Conservation (phyloP, 1,140 invertebrate genomes). For the Achatina immaculata region DNA sequence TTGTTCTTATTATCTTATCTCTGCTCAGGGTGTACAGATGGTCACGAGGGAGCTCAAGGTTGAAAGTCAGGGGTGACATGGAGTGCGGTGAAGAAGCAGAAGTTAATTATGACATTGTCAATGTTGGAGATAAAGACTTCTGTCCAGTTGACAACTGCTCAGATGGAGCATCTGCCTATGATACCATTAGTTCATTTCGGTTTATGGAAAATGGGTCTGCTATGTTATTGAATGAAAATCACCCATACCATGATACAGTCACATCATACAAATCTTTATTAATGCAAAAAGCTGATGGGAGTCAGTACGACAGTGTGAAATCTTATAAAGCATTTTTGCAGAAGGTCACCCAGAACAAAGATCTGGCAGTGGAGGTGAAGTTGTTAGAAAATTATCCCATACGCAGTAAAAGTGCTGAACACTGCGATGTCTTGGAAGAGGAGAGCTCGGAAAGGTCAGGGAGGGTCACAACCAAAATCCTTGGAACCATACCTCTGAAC, state of each 20-base stretch:
- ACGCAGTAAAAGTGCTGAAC: constrained; percentile 36
- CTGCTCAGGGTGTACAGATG: constrained; percentile 42
- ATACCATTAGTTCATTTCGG: constrained; percentile 45
- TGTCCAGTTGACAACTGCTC: constrained; percentile 38
- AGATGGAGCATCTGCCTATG: constrained; percentile 44
- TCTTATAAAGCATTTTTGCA: constrained; percentile 46
- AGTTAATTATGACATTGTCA: constrained; percentile 39
- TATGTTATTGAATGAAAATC: not conserved
- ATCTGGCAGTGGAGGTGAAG: constrained; percentile 47
- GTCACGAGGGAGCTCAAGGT: constrained; percentile 33
- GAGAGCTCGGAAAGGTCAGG: constrained; percentile 29
- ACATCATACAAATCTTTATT: constrained; percentile 45
- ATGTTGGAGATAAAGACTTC: constrained; percentile 40
- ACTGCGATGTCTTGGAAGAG: constrained; percentile 33
- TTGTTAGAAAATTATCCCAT: constrained; percentile 39
- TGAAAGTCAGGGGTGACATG: constrained; percentile 35
- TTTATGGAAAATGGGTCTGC: constrained; percentile 32
- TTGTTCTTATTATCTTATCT: constrained; percentile 38
- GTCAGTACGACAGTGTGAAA: constrained; percentile 43
- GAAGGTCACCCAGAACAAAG: constrained; percentile 39
- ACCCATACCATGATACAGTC: constrained; percentile 43
- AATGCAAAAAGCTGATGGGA: constrained; percentile 38
- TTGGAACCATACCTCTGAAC: constrained; percentile 8
- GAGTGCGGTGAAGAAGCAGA: constrained; percentile 44
- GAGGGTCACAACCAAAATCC: constrained; percentile 6